Conservation (phyloP, 53 echinoderm and acorn worm species). For the Henricia sp. region DNA sequence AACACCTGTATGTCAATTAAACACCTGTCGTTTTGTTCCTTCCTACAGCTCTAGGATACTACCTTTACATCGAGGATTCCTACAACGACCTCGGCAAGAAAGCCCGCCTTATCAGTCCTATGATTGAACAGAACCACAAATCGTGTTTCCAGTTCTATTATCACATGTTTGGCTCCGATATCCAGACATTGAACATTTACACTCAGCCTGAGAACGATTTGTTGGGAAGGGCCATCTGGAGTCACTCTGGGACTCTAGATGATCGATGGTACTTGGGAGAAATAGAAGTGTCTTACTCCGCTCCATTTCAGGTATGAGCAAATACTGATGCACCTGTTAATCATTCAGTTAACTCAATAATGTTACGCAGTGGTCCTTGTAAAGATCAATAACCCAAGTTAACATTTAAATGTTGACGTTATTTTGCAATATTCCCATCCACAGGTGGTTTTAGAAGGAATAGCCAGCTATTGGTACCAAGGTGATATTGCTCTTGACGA, state of each 20-base stretch:
- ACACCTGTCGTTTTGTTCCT: too few species aligned
- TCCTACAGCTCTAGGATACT: conserved; percentile 64
- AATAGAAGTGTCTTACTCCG: conserved; percentile 20
- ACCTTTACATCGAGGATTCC: conserved; percentile 87
- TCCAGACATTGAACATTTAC: conserved; percentile 68
- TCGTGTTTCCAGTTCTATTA: conserved; percentile 64
- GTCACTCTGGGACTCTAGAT: conserved; percentile 38
- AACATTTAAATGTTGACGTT: too few species aligned
- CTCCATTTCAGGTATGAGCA: conserved; percentile 33
- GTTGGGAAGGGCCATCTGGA: conserved; percentile 19
- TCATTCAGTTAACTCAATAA: too few species aligned
- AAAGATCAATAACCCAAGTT: too few species aligned
- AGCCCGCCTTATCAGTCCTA: conserved; percentile 77
- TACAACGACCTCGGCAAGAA: conserved; percentile 62
- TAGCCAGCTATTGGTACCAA: conserved; percentile 48
- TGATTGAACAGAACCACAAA: neutral
- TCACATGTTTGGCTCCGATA: conserved; percentile 70
- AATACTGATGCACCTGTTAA: too few species aligned
- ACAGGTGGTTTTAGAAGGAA: conserved; percentile 75
- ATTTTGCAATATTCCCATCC: too few species aligned
- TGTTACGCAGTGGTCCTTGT: too few species aligned
- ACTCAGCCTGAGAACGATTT: neutral
- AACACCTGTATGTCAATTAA: too few species aligned
- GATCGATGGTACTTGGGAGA: conserved; percentile 52
- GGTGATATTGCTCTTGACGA: conserved; percentile 82